Base-by-base conservation (phyloP, 2,113 vertebrate genomes). In the Saccopteryx bilineata region DNA sequence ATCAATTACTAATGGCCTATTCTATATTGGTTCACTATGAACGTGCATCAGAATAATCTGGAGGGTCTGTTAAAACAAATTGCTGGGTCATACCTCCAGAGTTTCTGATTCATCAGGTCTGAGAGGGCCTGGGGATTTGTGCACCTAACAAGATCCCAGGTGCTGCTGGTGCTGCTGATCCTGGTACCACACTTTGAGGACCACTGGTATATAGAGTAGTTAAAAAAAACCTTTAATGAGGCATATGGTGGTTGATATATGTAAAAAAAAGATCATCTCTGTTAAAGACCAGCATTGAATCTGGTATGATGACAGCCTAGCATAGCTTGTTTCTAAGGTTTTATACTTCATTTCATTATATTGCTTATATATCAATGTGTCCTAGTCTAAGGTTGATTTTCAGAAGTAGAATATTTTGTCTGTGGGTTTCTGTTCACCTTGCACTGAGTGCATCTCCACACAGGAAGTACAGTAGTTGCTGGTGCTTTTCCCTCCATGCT, bases 1-100 rank as follows among this genome's bases (percentile, higher is more conserved):
- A 91, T 90, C 46, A 56, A 9, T 81, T 84, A 82, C 31, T 79
- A 92, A 82, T 56, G n/a, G 14, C 78, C 50, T 96, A 28, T 68
- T 90, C 82, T 69, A 65, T 9, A 46, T 9, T 56, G 69, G 46
- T 79, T 92, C 18, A n/a, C 48, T 74, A 5, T 72, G 17, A 95
- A 9, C 46, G n/a, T 15, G 9, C 46, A 24, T 82, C 63, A 68
- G 52, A 79, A 79, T 82, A 68, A 92, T 81, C 26, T 19, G 48
- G 94, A 85, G 33, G 54, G 5, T 56, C 68, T 60, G 8, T 95
- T 74, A 90, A 66, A 84, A 74, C 15, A 52, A 69, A 60, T 28
- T 19, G 6, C 26, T 48, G 33, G 46, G 48, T 39, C 26, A 24
- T 12, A 18, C 5, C 4, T 87, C 5, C 26, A 48, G 31, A 85